phyloP scores from a whole-genome alignment of 2,113 vertebrate genomes.

The Tilapia sparmanii region DNA sequence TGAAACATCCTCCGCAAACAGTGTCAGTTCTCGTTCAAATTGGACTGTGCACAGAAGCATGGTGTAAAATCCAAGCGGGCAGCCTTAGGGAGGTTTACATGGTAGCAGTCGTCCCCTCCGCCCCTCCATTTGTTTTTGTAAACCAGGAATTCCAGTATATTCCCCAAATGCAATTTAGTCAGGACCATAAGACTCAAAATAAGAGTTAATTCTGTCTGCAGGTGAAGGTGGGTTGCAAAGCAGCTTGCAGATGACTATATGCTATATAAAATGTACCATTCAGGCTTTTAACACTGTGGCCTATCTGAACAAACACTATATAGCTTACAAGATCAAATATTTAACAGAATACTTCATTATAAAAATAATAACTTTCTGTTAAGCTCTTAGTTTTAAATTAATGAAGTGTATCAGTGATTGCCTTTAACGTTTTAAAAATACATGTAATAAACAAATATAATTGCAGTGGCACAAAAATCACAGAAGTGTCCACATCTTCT shows the following conservation, averaged over 20 bases:
- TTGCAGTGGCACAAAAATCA: background rate
- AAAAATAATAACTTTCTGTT: background rate
- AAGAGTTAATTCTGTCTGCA: background rate
- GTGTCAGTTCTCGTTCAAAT: background rate
- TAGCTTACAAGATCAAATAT: background rate
- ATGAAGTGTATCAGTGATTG: background rate
- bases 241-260: background rate
- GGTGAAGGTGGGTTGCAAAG: background rate
- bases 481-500: background rate
- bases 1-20: background rate
- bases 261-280: background rate
- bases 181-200: background rate
- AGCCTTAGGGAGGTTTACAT: background rate
- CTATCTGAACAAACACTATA: background rate
- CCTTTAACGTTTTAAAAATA: background rate
- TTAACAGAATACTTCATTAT: background rate
- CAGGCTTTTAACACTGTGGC: background rate
- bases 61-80: background rate
- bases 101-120: background rate
- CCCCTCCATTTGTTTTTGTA: background rate
- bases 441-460: background rate
- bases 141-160: background rate
- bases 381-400: rapidly evolving
- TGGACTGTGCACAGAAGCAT: background rate
- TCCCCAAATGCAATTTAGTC: background rate